These are phyloP conservation scores for Lineus longissimus DNA, from an alignment of 1,140 invertebrate genomes.

Conservation along the genomic window DNA sequence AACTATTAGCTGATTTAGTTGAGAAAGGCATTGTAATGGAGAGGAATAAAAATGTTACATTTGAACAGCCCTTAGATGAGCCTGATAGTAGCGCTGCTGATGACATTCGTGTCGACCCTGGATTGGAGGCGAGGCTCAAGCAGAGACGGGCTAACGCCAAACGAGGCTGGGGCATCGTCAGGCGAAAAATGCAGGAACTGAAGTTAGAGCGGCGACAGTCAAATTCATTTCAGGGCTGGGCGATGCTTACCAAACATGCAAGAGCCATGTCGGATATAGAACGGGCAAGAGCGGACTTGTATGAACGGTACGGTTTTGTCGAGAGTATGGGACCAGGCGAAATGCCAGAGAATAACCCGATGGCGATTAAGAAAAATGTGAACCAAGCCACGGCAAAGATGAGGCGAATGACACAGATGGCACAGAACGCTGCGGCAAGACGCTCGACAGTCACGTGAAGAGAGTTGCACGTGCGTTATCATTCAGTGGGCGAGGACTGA, in stretches of 20 bases:
- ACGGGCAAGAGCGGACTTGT: slow-evolving; percentile 3
- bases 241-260: neutral
- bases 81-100: neutral
- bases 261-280: slow-evolving; percentile 6
- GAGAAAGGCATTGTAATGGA: neutral
- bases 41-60: neutral
- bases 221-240: neutral
- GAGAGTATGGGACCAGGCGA: neutral
- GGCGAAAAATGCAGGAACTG: slow-evolving; percentile 1
- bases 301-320: neutral
- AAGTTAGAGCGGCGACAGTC: neutral
- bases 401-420: too few relatives aligned
- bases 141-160: neutral
- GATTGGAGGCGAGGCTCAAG: neutral
- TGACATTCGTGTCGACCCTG: neutral
- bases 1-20: neutral
- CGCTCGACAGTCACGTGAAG: too few relatives aligned
- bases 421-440: too few relatives aligned
- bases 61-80: neutral
- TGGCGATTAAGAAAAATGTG: neutral
- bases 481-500: too few relatives aligned
- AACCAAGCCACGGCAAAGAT: too few relatives aligned
- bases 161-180: neutral
- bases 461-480: too few relatives aligned
- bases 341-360: neutral